A percentile compares a stretch with the other conserved stretches of the same genome.
These are phyloP conservation scores for Acipenser transmontanus DNA, from an alignment of 2,797 vertebrate genomes.

Conservation along the genomic window DNA sequence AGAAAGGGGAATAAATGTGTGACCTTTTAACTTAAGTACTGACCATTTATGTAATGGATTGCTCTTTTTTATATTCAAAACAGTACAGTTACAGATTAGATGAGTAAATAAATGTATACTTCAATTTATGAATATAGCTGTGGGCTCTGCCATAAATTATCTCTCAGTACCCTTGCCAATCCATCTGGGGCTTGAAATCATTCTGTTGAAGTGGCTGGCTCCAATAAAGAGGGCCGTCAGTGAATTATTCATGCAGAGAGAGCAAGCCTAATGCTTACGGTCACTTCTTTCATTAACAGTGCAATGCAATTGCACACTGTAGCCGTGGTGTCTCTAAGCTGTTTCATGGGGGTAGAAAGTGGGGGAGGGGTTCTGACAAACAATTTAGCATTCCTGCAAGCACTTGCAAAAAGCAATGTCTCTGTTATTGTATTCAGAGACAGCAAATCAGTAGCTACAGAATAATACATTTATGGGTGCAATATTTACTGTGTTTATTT, in stretches of 20 bases:
- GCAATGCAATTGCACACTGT: conserved; percentile 48
- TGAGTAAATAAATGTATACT: conserved; percentile 67
- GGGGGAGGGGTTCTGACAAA: neutral
- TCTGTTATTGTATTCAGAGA: neutral
- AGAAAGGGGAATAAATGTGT: neutral
- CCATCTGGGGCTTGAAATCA: conserved; percentile 49
- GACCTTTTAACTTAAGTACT: conserved; percentile 23
- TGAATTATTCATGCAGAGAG: conserved; percentile 66
- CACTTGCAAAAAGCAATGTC: neutral
- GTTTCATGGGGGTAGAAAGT: neutral
- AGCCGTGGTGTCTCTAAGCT: conserved; percentile 32
- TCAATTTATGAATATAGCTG: conserved; percentile 70
- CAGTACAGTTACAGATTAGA: conserved; percentile 59
- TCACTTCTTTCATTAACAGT: conserved; percentile 63
- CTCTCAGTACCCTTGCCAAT: conserved; percentile 55
- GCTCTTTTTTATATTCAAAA: conserved; percentile 41
- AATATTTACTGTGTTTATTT: too few species aligned
- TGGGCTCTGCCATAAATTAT: conserved; percentile 62
- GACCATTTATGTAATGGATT: conserved; percentile 48
- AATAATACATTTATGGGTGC: too few species aligned
- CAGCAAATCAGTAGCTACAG: neutral
- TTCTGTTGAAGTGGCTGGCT: conserved; percentile 55
- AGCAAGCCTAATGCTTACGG: conserved; percentile 48
- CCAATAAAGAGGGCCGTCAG: conserved; percentile 60
- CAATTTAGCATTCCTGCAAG: neutral